Evolutionary conservation across 1,140 invertebrate species (phyloP).

Genomic region (Latrodectus geometricus): DNA sequence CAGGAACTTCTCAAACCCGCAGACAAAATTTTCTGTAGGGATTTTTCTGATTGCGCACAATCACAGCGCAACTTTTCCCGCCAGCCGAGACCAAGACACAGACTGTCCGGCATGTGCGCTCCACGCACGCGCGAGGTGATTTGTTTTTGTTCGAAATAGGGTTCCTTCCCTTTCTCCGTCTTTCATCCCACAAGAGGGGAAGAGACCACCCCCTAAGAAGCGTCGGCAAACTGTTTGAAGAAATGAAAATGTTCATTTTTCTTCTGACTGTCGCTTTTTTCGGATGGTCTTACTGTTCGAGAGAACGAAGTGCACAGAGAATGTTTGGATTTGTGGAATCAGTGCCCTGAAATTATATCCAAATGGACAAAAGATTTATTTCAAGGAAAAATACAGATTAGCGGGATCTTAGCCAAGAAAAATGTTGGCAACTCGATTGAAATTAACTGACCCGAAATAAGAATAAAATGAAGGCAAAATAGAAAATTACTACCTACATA

Average conservation of each 20-base stretch:
- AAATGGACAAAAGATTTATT: no score
- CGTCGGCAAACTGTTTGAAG: not conserved
- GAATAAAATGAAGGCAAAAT: no score
- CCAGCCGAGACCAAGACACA: slow-evolving; percentile 47
- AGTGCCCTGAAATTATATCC: not conserved
- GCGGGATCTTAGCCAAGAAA: no score
- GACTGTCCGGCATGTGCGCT: slow-evolving; percentile 52
- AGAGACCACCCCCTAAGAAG: not conserved
- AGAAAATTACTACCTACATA: no score
- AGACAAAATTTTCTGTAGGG: slow-evolving; percentile 43
- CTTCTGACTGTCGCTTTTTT: not conserved
- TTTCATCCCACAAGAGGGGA: not conserved
- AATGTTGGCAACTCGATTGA: no score
- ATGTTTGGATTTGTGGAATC: not conserved
- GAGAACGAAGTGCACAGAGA: not conserved
- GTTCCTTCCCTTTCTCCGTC: not conserved
- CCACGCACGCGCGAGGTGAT: slow-evolving; percentile 47
- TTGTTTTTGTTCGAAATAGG: slow-evolving; percentile 46
- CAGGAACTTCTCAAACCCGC: slow-evolving; percentile 44
- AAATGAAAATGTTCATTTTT: not conserved
- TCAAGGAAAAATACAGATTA: no score
- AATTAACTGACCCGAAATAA: no score
- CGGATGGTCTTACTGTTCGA: not conserved
- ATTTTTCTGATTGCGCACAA: slow-evolving; percentile 33
- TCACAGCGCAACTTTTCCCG: slow-evolving; percentile 59